Conservation (phyloP, 2,113 vertebrate species). For the Hydrolagus affinis region DNA sequence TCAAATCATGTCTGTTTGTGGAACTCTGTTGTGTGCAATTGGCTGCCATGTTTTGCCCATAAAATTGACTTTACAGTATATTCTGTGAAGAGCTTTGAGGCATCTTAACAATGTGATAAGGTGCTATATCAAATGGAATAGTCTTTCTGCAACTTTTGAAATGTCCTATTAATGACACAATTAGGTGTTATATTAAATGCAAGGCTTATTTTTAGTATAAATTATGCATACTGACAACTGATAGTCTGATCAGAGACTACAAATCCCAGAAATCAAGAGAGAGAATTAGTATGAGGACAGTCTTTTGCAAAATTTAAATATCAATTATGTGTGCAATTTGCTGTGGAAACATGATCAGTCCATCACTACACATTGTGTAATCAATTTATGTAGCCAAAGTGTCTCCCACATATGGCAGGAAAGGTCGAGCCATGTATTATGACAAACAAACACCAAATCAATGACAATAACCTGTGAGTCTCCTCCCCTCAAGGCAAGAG, state of each 20-base stretch:
- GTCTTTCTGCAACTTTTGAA: background rate
- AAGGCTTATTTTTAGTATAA: background rate
- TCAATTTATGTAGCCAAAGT: background rate
- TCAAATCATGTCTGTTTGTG: too few relatives aligned
- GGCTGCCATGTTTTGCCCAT: too few relatives aligned
- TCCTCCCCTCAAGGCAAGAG: background rate
- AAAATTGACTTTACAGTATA: too few relatives aligned
- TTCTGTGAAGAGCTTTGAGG: background rate
- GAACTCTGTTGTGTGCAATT: too few relatives aligned
- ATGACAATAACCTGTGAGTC: constrained; percentile 1
- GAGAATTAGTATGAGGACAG: background rate
- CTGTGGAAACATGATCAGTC: background rate
- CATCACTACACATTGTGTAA: too few relatives aligned
- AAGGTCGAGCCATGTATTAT: background rate
- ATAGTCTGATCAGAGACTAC: background rate
- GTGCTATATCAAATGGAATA: background rate
- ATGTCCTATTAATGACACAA: background rate
- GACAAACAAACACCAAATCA: constrained; percentile 13
- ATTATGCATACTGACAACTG: background rate
- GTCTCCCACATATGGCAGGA: background rate
- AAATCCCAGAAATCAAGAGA: background rate
- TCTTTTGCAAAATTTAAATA: background rate
- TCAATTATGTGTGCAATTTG: background rate
- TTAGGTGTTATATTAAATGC: background rate
- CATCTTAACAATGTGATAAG: background rate